Percentiles rank a stretch among this genome's conserved stretches.
Conservation (phyloP, 1,140 invertebrate species). For the Anadara kagoshimensis region DNA sequence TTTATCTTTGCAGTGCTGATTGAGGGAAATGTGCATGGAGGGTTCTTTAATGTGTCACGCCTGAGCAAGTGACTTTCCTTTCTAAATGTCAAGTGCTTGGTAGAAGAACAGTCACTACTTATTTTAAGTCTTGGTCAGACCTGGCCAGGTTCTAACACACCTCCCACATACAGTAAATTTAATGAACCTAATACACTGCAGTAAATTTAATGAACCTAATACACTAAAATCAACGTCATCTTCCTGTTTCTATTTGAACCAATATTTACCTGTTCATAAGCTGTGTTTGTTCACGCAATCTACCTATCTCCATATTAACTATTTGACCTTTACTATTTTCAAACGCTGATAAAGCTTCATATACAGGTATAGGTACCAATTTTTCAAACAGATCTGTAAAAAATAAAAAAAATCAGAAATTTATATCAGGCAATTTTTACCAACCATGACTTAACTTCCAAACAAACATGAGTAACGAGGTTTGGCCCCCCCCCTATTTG, state of each 20-base stretch:
- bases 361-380: conserved; percentile 90
- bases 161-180: conserved; percentile 96
- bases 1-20: too few species aligned
- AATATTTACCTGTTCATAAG: conserved; percentile 86
- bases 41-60: too few species aligned
- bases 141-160: conserved; percentile 88
- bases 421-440: not conserved
- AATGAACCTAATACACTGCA: conserved; percentile 90
- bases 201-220: conserved; percentile 89
- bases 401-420: not conserved
- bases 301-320: conserved; percentile 81
- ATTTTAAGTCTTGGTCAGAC: too few species aligned
- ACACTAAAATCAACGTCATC: conserved; percentile 86
- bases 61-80: too few species aligned
- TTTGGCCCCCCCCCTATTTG: too few species aligned
- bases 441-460: too few species aligned
- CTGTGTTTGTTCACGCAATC: conserved; percentile 92
- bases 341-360: conserved; percentile 90
- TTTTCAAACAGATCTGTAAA: conserved; percentile 88
- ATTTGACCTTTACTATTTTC: conserved; percentile 89
- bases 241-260: too few species aligned
- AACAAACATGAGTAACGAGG: too few species aligned
- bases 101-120: too few species aligned
- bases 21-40: too few species aligned
- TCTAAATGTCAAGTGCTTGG: too few species aligned